These are phyloP conservation scores for Drosophila rhopaloa DNA, from an alignment of 1,140 invertebrate genomes.

Conservation along the genomic window DNA sequence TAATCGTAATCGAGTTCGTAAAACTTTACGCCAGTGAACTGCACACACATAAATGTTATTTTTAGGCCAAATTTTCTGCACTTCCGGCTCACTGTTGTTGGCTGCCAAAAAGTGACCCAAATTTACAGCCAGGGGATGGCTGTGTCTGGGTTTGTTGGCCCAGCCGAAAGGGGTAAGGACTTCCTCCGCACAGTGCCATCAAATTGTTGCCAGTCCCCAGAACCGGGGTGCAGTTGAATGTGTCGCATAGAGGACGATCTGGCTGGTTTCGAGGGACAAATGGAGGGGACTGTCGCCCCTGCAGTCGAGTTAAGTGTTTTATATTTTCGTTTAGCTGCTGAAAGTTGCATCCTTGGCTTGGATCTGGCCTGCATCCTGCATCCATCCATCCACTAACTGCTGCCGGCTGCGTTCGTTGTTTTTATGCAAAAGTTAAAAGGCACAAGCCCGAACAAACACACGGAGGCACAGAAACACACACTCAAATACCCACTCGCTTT, in stretches of 20 bases:
- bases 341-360: slow-evolving; percentile 75
- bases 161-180: slow-evolving; percentile 11
- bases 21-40: slow-evolving; percentile 34
- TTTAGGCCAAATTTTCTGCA: slow-evolving; percentile 49
- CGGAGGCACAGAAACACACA: slow-evolving; percentile 7
- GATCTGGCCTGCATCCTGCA: slow-evolving; percentile 25
- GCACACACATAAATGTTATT: slow-evolving; percentile 40
- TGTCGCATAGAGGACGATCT: slow-evolving; percentile 19
- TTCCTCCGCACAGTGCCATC: slow-evolving; percentile 42
- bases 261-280: slow-evolving; percentile 43
- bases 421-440: slow-evolving; percentile 79
- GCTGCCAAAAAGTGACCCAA: slow-evolving; percentile 78
- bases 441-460: slow-evolving; percentile 45
- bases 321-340: slow-evolving; percentile 82
- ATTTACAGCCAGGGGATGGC: slow-evolving; percentile 51
- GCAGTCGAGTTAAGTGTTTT: slow-evolving; percentile 81
- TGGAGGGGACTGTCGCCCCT: slow-evolving; percentile 39
- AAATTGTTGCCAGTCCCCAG: slow-evolving; percentile 58
- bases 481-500: slow-evolving; percentile 36
- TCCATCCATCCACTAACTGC: slow-evolving; percentile 60
- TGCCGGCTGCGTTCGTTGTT: slow-evolving; percentile 64
- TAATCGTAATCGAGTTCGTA: slow-evolving; percentile 41
- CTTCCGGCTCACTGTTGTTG: slow-evolving; percentile 48
- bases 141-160: slow-evolving; percentile 46
- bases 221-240: slow-evolving; percentile 25